phyloP scores from a whole-genome alignment of 2,113 vertebrate genomes.

The Bubalus kerabau region DNA sequence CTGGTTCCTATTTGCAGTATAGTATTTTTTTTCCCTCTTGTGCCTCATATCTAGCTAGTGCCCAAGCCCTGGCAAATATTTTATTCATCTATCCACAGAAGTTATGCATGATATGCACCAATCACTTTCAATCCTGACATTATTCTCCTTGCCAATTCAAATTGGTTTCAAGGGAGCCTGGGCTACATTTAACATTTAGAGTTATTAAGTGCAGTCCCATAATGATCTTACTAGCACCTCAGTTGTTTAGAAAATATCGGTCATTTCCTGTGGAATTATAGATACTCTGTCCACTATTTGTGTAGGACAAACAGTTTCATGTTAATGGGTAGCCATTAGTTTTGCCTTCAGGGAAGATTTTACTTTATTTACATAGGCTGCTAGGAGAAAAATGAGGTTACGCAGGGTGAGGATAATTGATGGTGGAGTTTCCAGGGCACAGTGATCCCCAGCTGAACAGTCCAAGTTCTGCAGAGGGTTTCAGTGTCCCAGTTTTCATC shows the following conservation, averaged over 20 bases:
- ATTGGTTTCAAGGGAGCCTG: not conserved
- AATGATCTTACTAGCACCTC: not conserved
- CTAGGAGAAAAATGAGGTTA: not conserved
- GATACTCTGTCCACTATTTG: not conserved
- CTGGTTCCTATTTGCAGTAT: fast-evolving
- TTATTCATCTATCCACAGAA: not conserved
- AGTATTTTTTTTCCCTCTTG: not conserved
- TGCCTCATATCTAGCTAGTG: not conserved
- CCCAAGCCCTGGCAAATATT: not conserved
- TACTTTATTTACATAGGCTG: constrained; percentile 10
- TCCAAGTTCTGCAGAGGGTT: not conserved
- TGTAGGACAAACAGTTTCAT: not conserved
- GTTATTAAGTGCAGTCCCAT: not conserved
- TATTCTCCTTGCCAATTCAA: not conserved
- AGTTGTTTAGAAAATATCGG: not conserved
- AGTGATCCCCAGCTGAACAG: not conserved
- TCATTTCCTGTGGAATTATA: not conserved
- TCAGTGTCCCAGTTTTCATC: not conserved
- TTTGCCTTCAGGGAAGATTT: not conserved
- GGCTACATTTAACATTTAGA: not conserved
- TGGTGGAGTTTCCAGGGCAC: not conserved
- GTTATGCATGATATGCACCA: not conserved
- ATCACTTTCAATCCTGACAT: not conserved
- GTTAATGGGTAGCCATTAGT: constrained; percentile 2
- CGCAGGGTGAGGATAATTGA: not conserved